Evolutionary conservation across 2,113 vertebrate species (phyloP).

Genomic region (Oriolus oriolus): DNA sequence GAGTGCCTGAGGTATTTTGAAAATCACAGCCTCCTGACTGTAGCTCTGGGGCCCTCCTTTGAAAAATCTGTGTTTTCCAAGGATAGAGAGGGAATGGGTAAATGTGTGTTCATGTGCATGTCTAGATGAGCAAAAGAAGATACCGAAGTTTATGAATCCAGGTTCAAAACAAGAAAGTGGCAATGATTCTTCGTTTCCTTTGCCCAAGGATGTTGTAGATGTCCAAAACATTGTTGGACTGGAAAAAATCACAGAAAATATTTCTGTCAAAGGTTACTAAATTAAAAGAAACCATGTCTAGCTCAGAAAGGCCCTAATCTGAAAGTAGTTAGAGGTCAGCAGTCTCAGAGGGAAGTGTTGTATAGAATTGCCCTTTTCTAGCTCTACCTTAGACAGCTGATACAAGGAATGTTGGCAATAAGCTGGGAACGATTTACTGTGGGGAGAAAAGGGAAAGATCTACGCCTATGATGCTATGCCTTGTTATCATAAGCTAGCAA

Average conservation of each 20-base stretch:
- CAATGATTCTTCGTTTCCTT: not conserved
- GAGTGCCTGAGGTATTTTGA: not conserved
- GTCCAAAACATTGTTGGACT: not conserved
- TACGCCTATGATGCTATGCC: not conserved
- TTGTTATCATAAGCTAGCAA: not conserved
- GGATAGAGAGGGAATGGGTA: not conserved
- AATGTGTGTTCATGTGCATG: not conserved
- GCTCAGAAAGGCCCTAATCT: not conserved
- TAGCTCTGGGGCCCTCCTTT: not conserved
- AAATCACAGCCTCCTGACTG: not conserved
- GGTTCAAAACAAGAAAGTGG: not conserved
- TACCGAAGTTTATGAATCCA: not conserved
- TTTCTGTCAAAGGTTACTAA: not conserved
- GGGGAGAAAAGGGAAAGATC: not conserved
- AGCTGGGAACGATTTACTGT: not conserved
- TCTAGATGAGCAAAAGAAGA: not conserved
- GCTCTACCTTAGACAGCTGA: not conserved
- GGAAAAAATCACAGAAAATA: not conserved
- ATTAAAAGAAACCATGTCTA: not conserved
- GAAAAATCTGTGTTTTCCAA: not conserved
- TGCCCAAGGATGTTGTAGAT: not conserved
- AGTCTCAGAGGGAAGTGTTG: not conserved
- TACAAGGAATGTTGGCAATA: not conserved
- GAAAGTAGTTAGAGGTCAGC: not conserved
- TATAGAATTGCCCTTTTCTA: not conserved